Evolutionary conservation across 2,888 invertebrate genomes (phyloP), one percentile per base, ranked within the genome.

Genomic region (Podotricha telesiphe): DNA sequence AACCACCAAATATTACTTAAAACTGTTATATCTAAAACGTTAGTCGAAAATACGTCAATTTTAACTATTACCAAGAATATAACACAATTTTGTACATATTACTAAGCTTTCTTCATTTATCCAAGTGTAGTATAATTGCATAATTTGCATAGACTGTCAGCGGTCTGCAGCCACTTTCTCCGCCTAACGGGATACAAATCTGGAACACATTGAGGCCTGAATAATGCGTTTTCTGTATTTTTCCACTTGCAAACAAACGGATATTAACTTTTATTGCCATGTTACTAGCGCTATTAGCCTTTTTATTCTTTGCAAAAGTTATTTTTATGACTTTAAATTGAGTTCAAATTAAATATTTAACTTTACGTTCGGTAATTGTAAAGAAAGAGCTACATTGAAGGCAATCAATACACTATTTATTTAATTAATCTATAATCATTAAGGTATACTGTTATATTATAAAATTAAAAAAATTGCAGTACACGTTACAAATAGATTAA

Each of bases 151-250:
- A 91, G 88, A 81, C 84, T 34, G 55, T 55, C 55, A 55, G 55
- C 55, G 34, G 17, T 34, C 34, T 87, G 88, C 89, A 87, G 86
- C 77, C 89, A 91, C 91, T 91, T 91, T 91, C 91, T 85, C 91
- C 83, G 69, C 71, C 78, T 88, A 91, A 89, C 91, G 91, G 91
- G 88, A 89, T 83, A 74, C 79, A 74, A 73, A 91, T 82, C 84
- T 90, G 85, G 91, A 89, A 87, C 87, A 86, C 83, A 76, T 15
- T 17, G 55, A 58, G 77, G 77, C 70, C 70, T 68, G 65, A 72
- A 67, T 72, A 69, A 62, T 63, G 15, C 20, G 58, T 51, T 58
- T 59, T 67, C 65, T 65, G 55, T 65, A 67, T 69, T 61, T 58
- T 58, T 61, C 65, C 61, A 64, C 63, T 37, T 48, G 47, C 40